Evolutionary conservation across 2,113 vertebrate genomes (phyloP).

Genomic region (Tachycineta bicolor): DNA sequence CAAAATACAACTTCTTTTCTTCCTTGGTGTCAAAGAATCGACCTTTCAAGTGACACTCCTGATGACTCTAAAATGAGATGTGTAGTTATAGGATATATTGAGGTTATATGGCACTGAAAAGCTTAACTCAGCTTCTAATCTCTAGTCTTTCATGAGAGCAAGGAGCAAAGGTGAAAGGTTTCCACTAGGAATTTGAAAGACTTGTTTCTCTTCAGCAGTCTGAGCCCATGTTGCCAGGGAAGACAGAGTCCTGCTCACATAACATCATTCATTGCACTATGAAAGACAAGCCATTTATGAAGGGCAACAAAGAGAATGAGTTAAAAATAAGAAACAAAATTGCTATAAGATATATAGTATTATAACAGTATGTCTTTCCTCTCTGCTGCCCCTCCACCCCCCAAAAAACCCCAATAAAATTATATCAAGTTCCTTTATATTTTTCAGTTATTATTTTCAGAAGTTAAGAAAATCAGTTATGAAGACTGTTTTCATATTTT

Average conservation of each 20-base stretch:
- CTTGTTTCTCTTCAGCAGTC: neutral
- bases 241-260: neutral
- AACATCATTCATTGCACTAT: neutral
- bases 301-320: neutral
- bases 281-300: neutral
- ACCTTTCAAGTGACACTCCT: conserved; percentile 26
- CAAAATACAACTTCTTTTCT: neutral
- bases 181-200: conserved; percentile 18
- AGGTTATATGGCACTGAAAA: conserved; percentile 48
- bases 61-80: neutral
- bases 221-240: neutral
- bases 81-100: neutral
- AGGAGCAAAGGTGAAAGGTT: conserved; percentile 51
- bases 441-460: neutral
- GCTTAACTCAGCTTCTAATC: neutral
- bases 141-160: conserved; percentile 1
- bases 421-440: neutral
- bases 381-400: neutral
- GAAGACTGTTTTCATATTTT: neutral
- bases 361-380: neutral
- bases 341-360: neutral
- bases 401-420: neutral
- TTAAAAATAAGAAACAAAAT: neutral
- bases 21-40: neutral
- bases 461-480: neutral